Base-by-base conservation (phyloP, 2,113 vertebrate species). In the Eidolon helvum region DNA sequence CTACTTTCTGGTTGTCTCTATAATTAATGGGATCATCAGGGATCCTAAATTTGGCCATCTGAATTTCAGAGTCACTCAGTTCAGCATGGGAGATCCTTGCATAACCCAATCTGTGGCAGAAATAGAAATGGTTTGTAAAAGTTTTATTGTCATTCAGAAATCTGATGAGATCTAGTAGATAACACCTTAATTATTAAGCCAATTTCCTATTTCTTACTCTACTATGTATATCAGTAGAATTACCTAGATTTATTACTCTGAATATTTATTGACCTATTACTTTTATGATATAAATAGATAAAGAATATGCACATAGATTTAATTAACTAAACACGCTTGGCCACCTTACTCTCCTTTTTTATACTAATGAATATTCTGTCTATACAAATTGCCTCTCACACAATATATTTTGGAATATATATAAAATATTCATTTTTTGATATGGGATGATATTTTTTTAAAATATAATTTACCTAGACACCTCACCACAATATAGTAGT, bases 11-110 rank as follows among this genome's bases (percentile, higher is more conserved):
- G 71, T 99, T 98, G 87, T 98, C 98, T 84, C 53, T 93, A n/a
- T 98, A 99, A 93, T 96, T 96, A 71, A 94, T 24, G 48, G 96
- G 43, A 0, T 98, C 96, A 94, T 98, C 97, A 19, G 98, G 98
- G 68, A 99, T 98, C 95, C 98, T 98, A 97, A 99, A 99, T 96
- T 98, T 98, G 80, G 98, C 98, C 97, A 99, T 96, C 96, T 99
- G 98, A 93, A 99, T 97, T 98, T 99, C 99, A 90, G 98, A 98
- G 93, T 99, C 98, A 97, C 98, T 99, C 96, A 99, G 97, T 74
- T 96, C 98, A 97, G 98, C 99, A n/a, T 98, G 98, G 95, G 98
- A 99, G 90, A 99, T 98, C 83, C 98, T 98, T 87, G 98, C 98
- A 94, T 98, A 99, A 66, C 98, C 98, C 95, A 98, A 80, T 57